phyloP scores from a whole-genome alignment of 2,888 invertebrate species.

The Macaria notata region DNA sequence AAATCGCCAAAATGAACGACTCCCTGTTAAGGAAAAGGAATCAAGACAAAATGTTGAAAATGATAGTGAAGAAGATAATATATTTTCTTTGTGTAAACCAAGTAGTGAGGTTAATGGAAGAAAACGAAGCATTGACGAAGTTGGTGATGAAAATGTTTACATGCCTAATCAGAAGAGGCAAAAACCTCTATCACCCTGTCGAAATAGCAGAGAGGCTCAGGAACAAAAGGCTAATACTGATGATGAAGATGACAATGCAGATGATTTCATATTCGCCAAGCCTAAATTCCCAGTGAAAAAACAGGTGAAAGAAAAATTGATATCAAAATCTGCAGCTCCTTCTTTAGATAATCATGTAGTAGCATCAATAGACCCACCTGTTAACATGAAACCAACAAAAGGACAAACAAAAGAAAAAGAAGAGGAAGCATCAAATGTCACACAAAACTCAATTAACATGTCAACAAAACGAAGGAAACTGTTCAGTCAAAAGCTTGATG shows the following conservation, averaged over 20 bases:
- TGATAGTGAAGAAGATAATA: constrained; percentile 51
- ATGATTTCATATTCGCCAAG: constrained; percentile 58
- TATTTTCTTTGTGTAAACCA: constrained; percentile 46
- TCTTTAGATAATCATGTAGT: constrained; percentile 31
- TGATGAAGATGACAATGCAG: constrained; percentile 19
- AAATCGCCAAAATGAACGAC: constrained; percentile 17
- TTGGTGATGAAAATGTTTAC: constrained; percentile 33
- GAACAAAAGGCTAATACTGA: constrained; percentile 20
- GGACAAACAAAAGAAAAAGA: constrained; percentile 25
- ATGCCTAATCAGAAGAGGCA: constrained; percentile 43
- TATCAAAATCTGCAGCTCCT: constrained; percentile 46
- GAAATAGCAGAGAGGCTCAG: constrained; percentile 26
- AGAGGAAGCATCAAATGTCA: constrained; percentile 19
- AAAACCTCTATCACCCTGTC: constrained; percentile 40
- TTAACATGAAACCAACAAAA: constrained; percentile 23
- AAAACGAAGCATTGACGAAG: constrained; percentile 43
- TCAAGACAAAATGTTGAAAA: constrained; percentile 19
- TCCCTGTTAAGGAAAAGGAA: constrained; percentile 7
- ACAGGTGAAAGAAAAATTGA: constrained; percentile 41
- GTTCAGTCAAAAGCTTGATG: constrained; percentile 67
- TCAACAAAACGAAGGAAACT: constrained; percentile 69
- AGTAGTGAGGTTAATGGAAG: constrained; percentile 13
- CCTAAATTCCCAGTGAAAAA: constrained; percentile 53
- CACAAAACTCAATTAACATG: constrained; percentile 43
- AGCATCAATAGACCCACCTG: constrained; percentile 8